Base-by-base conservation (phyloP, 2,888 invertebrate genomes). In the Acleris literana region DNA sequence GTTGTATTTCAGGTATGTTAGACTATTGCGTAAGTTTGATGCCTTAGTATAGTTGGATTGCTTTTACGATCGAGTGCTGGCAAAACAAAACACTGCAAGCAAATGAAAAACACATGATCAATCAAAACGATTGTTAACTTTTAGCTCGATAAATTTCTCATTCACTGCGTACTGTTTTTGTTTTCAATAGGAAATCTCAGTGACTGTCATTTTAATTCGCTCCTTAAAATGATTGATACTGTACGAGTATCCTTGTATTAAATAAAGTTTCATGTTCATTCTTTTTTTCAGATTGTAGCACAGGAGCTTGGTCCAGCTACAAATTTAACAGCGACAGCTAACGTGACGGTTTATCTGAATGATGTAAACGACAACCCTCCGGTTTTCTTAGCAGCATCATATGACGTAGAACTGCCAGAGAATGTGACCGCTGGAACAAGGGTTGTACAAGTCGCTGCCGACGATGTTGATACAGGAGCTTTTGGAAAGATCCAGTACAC, bases 361-460 rank as follows among this genome's bases (percentile, higher is more conserved):
- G 98, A 99, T 80, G 93, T 96, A 9, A 98, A 99, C 79, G 98
- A 99, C 82, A 97, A 98, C 84, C 93, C 96, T 33, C 98, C 98
- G 1, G 90, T 95, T 68, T 98, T 98, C 80, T 90, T 94, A 16
- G 94, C 95, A 73, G 87, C 94, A 48, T 93, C 94, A 1, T 99
- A 98, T 82, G 93, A 94, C 39, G 96, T 95, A 0, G 95, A 95
- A 61, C 86, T 98, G 25, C 94, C 95, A 0, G 99, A 99, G 86
- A 96, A 97, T 81, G 95, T 96, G 49, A 95, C 95, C 22, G 95
- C 94, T 17, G 96, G 96, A 20, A 94, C 95, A 0, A 94, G 94
- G 76, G 95, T 97, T 2, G 90, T 94, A 25, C 95, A 95, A 92
- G 95, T 97, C 0, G 94, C 96, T 81, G 98, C 98, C 0, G 94